phyloP scores from a whole-genome alignment of 2,888 invertebrate genomes.

The Dynastes maya region DNA sequence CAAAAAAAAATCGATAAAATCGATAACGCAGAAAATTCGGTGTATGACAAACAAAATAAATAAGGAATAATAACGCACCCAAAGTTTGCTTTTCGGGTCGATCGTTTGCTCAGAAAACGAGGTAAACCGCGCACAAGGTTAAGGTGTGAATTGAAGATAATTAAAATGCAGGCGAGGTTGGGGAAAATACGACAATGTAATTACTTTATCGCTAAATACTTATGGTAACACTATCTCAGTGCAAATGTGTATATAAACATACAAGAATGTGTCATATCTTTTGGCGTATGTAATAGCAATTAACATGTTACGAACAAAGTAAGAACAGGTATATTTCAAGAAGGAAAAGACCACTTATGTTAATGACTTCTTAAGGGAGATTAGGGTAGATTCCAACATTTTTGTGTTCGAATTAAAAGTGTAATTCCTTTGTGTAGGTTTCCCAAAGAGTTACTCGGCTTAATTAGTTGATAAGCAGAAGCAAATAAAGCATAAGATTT shows the following conservation, averaged over 20 bases:
- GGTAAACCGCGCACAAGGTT: constrained; percentile 15
- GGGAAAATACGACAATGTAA: constrained; percentile 15
- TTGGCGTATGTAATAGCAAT: no score
- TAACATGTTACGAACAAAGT: no score
- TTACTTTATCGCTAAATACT: constrained; percentile 21
- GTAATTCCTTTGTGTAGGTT: no score
- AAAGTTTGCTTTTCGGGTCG: constrained; percentile 10
- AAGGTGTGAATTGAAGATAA: constrained; percentile 28
- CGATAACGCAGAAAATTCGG: neutral
- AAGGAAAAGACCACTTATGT: no score
- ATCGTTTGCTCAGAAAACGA: neutral
- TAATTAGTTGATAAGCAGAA: no score
- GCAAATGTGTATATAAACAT: neutral
- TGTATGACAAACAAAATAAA: neutral
- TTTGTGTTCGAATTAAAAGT: no score
- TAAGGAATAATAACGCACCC: neutral
- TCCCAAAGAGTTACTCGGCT: no score
- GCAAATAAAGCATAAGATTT: no score
- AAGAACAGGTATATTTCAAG: no score
- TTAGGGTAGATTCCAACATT: no score
- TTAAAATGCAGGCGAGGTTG: constrained; percentile 1
- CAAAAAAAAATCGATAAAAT: neutral
- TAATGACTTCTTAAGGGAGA: no score
- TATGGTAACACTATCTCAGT: neutral
- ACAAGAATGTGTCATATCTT: no score